A percentile compares a stretch with the other conserved stretches of the same genome.
These are phyloP conservation scores for Clarias laeviceps DNA, from an alignment of 2,797 vertebrate species.

Conservation along the genomic window DNA sequence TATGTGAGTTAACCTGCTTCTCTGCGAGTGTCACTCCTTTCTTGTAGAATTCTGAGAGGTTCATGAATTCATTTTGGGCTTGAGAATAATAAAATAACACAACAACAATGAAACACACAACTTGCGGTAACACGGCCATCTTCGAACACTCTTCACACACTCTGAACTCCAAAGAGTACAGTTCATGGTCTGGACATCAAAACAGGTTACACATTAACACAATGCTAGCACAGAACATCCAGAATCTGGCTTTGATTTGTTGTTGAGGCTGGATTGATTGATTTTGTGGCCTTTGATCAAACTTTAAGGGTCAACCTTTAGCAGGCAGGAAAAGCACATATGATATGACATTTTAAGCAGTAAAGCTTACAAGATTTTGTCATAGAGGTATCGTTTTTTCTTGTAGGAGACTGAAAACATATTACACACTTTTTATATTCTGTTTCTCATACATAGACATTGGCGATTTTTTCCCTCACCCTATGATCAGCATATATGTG, in stretches of 20 bases:
- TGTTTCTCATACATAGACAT: neutral
- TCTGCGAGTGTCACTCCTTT: slow-evolving; percentile 70
- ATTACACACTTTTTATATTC: neutral
- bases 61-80: slow-evolving; percentile 60
- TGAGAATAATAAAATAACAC: slow-evolving; percentile 35
- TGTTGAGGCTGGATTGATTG: neutral
- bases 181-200: slow-evolving; percentile 12
- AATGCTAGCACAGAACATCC: slow-evolving; percentile 12
- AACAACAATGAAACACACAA: slow-evolving; percentile 63
- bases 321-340: neutral
- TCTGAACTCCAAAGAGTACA: neutral
- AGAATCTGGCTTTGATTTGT: neutral
- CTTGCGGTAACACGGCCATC: slow-evolving; percentile 64
- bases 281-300: neutral
- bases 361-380: neutral
- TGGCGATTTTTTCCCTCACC: too few relatives aligned
- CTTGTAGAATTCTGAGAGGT: slow-evolving; percentile 60
- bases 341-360: neutral
- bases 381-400: neutral
- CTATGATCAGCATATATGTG: too few relatives aligned
- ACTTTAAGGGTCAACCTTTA: slow-evolving; percentile 2
- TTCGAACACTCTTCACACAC: slow-evolving; percentile 45
- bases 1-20: slow-evolving; percentile 58
- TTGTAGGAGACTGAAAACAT: neutral
- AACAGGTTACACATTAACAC: slow-evolving; percentile 26